Conservation (phyloP, 2,797 vertebrate species). For the Esox lucius region DNA sequence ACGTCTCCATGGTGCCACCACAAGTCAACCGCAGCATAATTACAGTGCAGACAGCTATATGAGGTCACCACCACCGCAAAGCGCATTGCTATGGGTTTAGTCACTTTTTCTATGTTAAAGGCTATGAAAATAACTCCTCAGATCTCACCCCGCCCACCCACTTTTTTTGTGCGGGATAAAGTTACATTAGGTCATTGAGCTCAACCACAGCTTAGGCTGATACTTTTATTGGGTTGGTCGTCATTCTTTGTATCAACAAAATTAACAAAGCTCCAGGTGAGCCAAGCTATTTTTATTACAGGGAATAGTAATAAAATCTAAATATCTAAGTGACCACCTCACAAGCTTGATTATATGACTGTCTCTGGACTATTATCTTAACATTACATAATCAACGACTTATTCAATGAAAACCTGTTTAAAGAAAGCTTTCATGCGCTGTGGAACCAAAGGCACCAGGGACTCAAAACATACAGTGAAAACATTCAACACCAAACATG, state of each 20-base stretch:
- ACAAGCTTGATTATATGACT: constrained; percentile 22
- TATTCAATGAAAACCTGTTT: constrained; percentile 29
- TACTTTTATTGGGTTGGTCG: constrained; percentile 23
- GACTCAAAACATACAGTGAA: constrained; percentile 34
- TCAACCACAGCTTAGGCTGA: constrained; percentile 4
- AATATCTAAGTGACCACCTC: constrained; percentile 22
- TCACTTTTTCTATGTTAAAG: constrained; percentile 25
- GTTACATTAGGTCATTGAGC: constrained; percentile 23
- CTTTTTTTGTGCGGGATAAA: constrained; percentile 8
- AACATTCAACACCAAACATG: constrained; percentile 30
- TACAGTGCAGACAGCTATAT: constrained; percentile 15
- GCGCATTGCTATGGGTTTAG: constrained; percentile 17
- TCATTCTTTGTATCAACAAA: constrained; percentile 14
- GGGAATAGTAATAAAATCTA: constrained; percentile 14
- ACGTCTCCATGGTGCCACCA: background rate
- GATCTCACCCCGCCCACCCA: constrained; percentile 4
- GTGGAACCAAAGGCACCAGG: constrained; percentile 17
- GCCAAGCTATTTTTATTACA: constrained; percentile 17
- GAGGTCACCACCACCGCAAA: constrained; percentile 5
- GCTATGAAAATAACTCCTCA: constrained; percentile 18
- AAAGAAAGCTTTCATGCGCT: constrained; percentile 31
- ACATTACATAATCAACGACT: constrained; percentile 38
- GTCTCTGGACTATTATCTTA: constrained; percentile 34
- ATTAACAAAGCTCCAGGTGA: constrained; percentile 21
- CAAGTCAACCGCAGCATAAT: constrained; percentile 1